Evolutionary conservation across 1,140 invertebrate species (phyloP).

Genomic region (Anoplolepis gracilipes): DNA sequence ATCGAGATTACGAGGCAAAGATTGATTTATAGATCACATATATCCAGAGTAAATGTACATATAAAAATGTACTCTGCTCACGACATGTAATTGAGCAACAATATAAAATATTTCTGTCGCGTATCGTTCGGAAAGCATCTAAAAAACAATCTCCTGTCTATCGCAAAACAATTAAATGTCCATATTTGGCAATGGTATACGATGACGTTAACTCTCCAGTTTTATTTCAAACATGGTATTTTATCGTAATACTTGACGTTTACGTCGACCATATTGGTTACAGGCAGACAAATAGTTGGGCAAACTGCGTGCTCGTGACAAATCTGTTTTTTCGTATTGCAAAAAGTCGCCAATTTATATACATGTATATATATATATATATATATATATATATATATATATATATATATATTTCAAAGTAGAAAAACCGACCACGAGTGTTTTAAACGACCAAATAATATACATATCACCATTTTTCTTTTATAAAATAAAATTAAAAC

Average conservation of each 20-base stretch:
- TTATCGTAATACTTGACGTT: conserved; percentile 58
- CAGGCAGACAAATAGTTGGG: conserved; percentile 46
- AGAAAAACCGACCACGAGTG: conserved; percentile 11
- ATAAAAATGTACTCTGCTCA: neutral
- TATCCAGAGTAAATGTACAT: neutral
- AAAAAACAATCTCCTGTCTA: conserved; percentile 48
- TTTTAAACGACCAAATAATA: neutral
- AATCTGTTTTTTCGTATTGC: conserved; percentile 46
- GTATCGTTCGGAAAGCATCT: conserved; percentile 17
- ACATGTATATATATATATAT: too few relatives aligned
- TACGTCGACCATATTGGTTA: conserved; percentile 47
- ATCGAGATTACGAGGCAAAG: neutral
- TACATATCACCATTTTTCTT: neutral
- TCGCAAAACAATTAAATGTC: conserved; percentile 52
- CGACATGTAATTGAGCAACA: neutral
- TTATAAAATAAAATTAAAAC: conserved; percentile 16
- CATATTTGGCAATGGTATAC: conserved; percentile 39
- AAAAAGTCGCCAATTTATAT: conserved; percentile 35
- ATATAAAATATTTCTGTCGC: conserved; percentile 37
- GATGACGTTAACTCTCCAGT: conserved; percentile 40
- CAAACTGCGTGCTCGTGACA: conserved; percentile 30
- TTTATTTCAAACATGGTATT: conserved; percentile 55
- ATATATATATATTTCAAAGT: neutral
- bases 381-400: neutral
- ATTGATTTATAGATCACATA: neutral